Conservation (phyloP, 2,888 invertebrate genomes). For the Ichneumon xanthorius region DNA sequence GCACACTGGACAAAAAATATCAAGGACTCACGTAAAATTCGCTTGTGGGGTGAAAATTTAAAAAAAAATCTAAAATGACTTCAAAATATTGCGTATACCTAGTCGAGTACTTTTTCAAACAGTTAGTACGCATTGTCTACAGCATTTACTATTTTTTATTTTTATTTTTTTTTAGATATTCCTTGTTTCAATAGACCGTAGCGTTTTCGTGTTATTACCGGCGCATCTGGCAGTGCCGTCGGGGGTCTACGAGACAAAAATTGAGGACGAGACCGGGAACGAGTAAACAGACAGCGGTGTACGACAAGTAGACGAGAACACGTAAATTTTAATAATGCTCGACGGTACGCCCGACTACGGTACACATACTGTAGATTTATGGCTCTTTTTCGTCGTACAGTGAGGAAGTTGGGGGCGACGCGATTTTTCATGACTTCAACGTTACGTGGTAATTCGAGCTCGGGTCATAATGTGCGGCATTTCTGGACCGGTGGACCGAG, state of each 20-base stretch:
- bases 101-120: no score
- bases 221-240: not conserved
- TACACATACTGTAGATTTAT: not conserved
- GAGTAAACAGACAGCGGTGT: not conserved
- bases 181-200: not conserved
- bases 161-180: not conserved
- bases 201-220: not conserved
- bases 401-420: not conserved
- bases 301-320: not conserved
- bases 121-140: no score
- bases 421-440: conserved; percentile 10
- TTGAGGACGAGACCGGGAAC: not conserved
- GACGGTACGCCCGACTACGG: conserved; percentile 1
- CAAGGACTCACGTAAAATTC: no score
- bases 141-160: not conserved
- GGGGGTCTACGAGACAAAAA: not conserved
- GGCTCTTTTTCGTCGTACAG: not conserved
- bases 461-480: not conserved
- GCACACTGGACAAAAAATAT: no score
- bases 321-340: conserved; percentile 6
- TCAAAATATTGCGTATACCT: no score
- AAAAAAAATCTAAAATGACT: no score
- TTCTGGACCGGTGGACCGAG: not conserved
- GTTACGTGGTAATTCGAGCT: not conserved
- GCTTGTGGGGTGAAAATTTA: no score